A percentile compares a stretch with the other conserved stretches of the same genome.
Evolutionary conservation across 2,113 vertebrate species (phyloP).

Genomic region (Apodemus sylvaticus): DNA sequence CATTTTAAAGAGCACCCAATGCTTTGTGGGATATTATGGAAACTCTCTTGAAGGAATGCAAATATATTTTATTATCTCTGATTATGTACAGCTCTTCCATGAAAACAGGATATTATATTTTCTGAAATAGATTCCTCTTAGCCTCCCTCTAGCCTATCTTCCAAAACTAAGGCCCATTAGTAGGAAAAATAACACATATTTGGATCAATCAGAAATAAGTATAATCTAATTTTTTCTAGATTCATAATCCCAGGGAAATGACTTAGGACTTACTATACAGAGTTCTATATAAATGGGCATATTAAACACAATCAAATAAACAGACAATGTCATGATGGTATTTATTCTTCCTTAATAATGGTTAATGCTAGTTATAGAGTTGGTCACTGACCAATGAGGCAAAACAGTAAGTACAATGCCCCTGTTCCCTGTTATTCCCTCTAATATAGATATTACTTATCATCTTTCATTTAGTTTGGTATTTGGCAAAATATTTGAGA

Average conservation of each 20-base stretch:
- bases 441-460: background rate
- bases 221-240: constrained; percentile 45
- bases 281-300: background rate
- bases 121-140: constrained; percentile 40
- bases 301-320: background rate
- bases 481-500: constrained; percentile 23
- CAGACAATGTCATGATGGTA: constrained; percentile 1
- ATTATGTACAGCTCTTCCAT: constrained; percentile 51
- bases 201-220: background rate
- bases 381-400: background rate
- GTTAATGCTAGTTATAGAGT: background rate
- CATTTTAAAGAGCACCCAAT: constrained; percentile 70
- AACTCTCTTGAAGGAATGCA: constrained; percentile 52
- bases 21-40: constrained; percentile 57
- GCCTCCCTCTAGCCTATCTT: background rate
- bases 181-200: constrained; percentile 22
- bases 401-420: background rate
- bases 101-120: constrained; percentile 36
- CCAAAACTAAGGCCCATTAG: constrained; percentile 3
- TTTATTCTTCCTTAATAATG: constrained; percentile 56
- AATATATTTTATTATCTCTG: constrained; percentile 50
- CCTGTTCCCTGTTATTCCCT: background rate
- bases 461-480: background rate
- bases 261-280: background rate
- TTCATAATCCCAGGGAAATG: background rate